Conservation (phyloP, 2,888 invertebrate genomes). For the Sisyra nigra region DNA sequence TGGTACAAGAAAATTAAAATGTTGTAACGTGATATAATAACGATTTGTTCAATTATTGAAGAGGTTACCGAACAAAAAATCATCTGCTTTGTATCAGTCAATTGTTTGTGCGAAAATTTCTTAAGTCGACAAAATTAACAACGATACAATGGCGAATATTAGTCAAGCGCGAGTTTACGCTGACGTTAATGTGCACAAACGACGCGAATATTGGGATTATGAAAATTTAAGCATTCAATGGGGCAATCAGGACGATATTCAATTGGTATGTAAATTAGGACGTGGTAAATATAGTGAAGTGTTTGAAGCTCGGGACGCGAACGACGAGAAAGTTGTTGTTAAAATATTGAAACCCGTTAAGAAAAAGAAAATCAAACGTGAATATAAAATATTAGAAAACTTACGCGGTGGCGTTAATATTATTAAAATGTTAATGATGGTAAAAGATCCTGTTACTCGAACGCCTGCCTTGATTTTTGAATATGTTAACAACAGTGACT, state of each 20-base stretch:
- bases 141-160: background rate
- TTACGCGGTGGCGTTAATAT: constrained; percentile 14
- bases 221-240: constrained; percentile 3
- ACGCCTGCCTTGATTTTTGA: constrained; percentile 7
- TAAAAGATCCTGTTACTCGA: constrained; percentile 4
- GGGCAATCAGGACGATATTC: constrained; percentile 6
- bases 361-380: constrained; percentile 25
- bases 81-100: no score
- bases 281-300: constrained; percentile 22
- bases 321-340: constrained; percentile 21
- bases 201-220: constrained; percentile 6
- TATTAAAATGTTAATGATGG: constrained; percentile 1
- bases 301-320: constrained; percentile 21
- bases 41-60: no score
- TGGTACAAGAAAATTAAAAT: no score
- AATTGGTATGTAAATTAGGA: constrained; percentile 4
- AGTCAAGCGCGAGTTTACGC: constrained; percentile 6
- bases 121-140: no score
- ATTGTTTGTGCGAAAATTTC: no score
- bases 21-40: no score
- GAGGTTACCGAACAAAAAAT: no score
- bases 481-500: constrained; percentile 5
- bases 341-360: constrained; percentile 27
- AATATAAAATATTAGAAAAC: constrained; percentile 26
- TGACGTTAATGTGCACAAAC: constrained; percentile 7